These are phyloP conservation scores for Protophormia terraenovae DNA, from an alignment of 2,888 invertebrate species.

Conservation along the genomic window DNA sequence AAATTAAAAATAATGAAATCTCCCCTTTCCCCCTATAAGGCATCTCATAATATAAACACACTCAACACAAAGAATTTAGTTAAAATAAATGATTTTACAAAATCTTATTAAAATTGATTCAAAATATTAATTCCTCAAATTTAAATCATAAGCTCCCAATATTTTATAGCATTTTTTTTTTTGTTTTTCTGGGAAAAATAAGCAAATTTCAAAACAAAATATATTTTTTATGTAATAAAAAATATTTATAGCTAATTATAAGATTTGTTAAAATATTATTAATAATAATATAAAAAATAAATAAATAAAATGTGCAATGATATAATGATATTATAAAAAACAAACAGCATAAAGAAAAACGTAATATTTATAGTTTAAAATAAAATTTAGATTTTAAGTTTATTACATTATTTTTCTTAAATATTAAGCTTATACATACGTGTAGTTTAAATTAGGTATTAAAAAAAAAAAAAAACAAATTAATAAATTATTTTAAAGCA, in stretches of 20 bases:
- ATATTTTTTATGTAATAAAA: slow-evolving; percentile 43
- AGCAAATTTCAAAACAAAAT: slow-evolving; percentile 22
- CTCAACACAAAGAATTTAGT: slow-evolving; percentile 25
- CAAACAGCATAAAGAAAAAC: slow-evolving; percentile 36
- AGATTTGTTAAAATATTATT: slow-evolving; percentile 51
- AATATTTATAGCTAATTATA: slow-evolving; percentile 29
- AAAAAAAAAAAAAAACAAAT: slow-evolving; percentile 6
- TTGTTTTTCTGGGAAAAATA: too few species aligned
- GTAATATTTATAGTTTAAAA: slow-evolving; percentile 16
- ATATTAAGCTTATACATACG: slow-evolving; percentile 40
- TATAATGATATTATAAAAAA: slow-evolving; percentile 40
- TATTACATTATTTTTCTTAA: slow-evolving; percentile 7
- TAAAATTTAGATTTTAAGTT: slow-evolving; percentile 24
- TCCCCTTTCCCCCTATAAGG: slow-evolving; percentile 22
- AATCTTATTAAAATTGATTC: neutral
- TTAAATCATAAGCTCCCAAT: slow-evolving; percentile 29
- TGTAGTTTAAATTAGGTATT: slow-evolving; percentile 5
- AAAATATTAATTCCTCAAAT: neutral
- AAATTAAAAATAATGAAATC: slow-evolving; percentile 1
- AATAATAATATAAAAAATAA: slow-evolving; percentile 24
- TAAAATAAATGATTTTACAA: slow-evolving; percentile 22
- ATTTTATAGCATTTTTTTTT: slow-evolving; percentile 48
- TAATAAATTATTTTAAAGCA: slow-evolving; percentile 3
- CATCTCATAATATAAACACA: slow-evolving; percentile 30
- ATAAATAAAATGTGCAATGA: slow-evolving; percentile 49